Evolutionary conservation across 2,888 invertebrate genomes (phyloP).

Genomic region (Alentia gelatinosa): DNA sequence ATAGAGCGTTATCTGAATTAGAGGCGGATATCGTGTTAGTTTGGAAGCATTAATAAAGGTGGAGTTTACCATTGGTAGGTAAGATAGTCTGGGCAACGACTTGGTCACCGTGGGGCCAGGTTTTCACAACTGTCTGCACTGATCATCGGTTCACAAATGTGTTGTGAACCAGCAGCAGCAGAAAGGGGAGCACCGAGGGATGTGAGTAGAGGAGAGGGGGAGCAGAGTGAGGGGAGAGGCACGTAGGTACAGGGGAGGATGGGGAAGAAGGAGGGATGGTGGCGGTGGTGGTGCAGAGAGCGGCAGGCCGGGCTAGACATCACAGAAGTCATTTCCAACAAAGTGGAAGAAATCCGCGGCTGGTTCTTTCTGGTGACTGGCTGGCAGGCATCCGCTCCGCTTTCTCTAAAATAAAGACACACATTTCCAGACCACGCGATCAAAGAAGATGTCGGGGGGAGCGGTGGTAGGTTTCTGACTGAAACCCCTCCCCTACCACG

Average conservation of each 20-base stretch:
- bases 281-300: neutral
- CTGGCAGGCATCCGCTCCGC: conserved; percentile 10
- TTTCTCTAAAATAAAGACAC: neutral
- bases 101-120: too few species aligned
- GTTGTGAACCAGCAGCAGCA: neutral
- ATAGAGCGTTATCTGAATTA: too few species aligned
- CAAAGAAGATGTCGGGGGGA: neutral
- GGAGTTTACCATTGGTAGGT: too few species aligned
- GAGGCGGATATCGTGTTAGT: too few species aligned
- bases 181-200: neutral
- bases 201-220: neutral
- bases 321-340: conserved; percentile 15
- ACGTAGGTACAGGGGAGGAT: neutral
- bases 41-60: too few species aligned
- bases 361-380: neutral
- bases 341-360: neutral
- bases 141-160: too few species aligned
- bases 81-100: too few species aligned
- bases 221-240: neutral
- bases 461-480: neutral
- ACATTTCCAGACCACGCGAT: neutral
- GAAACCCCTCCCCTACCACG: neutral
- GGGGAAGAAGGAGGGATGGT: neutral
- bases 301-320: neutral
- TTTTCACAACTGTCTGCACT: too few species aligned